These are phyloP conservation scores for rat (Rattus norvegicus) DNA, from an alignment of 2,113 vertebrate species.

Conservation along the genomic window DNA sequence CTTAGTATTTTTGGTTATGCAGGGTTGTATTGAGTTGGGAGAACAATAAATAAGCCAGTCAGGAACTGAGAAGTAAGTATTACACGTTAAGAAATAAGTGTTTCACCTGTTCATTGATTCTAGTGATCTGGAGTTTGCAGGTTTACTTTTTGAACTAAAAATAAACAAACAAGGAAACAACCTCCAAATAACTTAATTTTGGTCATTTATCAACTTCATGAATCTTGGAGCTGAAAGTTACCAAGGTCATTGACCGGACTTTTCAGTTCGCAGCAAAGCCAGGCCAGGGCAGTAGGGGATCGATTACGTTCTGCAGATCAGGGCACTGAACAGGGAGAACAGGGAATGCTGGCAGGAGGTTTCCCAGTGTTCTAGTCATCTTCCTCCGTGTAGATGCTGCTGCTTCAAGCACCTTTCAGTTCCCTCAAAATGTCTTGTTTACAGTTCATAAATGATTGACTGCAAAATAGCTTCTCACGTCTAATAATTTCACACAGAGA, in stretches of 20 bases:
- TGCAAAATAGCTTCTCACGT: background rate
- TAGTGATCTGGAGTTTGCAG: background rate
- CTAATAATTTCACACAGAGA: conserved; percentile 13
- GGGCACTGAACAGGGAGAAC: background rate
- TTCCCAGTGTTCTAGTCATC: background rate
- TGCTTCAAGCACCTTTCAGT: background rate
- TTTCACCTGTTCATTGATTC: conserved; percentile 35
- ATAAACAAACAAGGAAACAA: background rate
- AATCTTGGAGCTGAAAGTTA: background rate
- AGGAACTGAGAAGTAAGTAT: background rate
- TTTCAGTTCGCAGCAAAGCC: background rate
- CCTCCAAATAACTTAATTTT: background rate
- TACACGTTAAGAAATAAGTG: background rate
- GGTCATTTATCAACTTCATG: background rate
- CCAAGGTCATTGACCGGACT: background rate
- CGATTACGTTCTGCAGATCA: background rate
- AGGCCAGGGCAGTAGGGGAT: background rate
- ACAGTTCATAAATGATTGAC: conserved; percentile 18
- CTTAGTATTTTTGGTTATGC: background rate
- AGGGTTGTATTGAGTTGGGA: background rate
- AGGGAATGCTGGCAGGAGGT: background rate
- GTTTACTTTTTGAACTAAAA: conserved; percentile 29
- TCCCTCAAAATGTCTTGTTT: conserved; percentile 30
- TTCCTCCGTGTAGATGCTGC: background rate
- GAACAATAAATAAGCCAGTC: background rate